phyloP scores from a whole-genome alignment of 2,113 vertebrate species.

The Astatoreochromis straeleni region DNA sequence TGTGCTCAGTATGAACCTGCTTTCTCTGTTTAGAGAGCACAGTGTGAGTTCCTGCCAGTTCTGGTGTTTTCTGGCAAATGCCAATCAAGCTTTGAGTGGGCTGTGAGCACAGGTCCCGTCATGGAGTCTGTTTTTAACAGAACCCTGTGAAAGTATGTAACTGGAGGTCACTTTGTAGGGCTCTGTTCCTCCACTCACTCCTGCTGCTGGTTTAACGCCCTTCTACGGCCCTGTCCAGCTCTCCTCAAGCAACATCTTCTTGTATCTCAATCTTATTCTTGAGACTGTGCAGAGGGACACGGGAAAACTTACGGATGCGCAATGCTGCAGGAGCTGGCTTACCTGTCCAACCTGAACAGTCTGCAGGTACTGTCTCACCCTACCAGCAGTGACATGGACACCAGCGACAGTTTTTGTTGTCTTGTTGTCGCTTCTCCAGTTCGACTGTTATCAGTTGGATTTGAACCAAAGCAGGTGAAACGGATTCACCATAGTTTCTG shows the following conservation, averaged over 20 bases:
- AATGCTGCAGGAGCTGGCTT: not conserved
- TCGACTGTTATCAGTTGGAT: not conserved
- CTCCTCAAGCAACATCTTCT: not conserved
- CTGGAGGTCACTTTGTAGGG: not conserved
- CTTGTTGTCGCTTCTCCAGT: not conserved
- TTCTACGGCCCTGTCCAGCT: not conserved
- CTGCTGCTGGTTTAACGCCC: not conserved
- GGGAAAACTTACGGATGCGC: accelerated
- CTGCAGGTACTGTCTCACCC: not conserved
- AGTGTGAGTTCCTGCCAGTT: not conserved
- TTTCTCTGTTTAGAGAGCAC: not conserved
- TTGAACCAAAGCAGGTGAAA: not conserved
- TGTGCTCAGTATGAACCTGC: not conserved
- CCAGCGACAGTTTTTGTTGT: not conserved
- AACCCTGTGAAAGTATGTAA: not conserved
- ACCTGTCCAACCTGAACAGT: not conserved
- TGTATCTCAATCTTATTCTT: not conserved
- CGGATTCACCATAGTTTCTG: not conserved
- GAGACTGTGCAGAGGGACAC: not conserved
- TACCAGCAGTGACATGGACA: not conserved
- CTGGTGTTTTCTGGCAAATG: not conserved
- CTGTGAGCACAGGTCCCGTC: not conserved
- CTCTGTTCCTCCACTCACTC: not conserved
- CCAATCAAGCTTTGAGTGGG: not conserved
- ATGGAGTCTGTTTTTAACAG: not conserved